Conservation (phyloP, 30 jellyfish, hydroid and myxozoan species). For the Chrysaora quinquecirrha region DNA sequence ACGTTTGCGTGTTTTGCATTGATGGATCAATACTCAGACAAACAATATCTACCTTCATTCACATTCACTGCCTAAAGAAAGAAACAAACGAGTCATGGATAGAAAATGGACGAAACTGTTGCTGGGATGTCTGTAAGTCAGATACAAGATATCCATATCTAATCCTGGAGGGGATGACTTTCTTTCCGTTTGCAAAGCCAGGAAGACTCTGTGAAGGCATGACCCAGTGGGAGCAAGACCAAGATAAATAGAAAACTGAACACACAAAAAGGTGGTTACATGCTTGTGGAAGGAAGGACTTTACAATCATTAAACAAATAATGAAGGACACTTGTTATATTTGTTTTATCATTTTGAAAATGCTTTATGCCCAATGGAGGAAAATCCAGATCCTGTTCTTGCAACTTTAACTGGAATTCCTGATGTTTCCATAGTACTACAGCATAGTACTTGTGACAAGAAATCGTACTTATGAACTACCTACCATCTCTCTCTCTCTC, state of each 20-base stretch:
- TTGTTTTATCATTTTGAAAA: conserved; percentile 38
- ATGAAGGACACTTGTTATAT: conserved; percentile 46
- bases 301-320: conserved; percentile 15
- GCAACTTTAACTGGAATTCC: conserved; percentile 25
- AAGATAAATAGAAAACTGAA: conserved; percentile 3
- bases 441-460: no score
- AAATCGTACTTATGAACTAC: no score
- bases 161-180: conserved; percentile 26
- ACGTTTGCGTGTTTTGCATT: not conserved
- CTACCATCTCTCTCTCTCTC: no score
- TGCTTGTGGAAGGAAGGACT: conserved; percentile 70
- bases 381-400: conserved; percentile 50
- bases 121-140: conserved; percentile 39
- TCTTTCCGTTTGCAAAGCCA: conserved; percentile 50
- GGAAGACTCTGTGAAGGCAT: conserved; percentile 25
- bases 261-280: conserved; percentile 38
- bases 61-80: no score
- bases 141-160: conserved; percentile 48
- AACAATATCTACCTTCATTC: not conserved
- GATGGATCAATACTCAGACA: conserved; percentile 25
- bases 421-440: no score
- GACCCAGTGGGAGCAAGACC: conserved; percentile 35
- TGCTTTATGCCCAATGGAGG: conserved; percentile 21
- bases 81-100: no score
- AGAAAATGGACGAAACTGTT: conserved; percentile 40